These are phyloP conservation scores for Lepas anatifera DNA, from an alignment of 2,888 invertebrate species.

Conservation along the genomic window DNA sequence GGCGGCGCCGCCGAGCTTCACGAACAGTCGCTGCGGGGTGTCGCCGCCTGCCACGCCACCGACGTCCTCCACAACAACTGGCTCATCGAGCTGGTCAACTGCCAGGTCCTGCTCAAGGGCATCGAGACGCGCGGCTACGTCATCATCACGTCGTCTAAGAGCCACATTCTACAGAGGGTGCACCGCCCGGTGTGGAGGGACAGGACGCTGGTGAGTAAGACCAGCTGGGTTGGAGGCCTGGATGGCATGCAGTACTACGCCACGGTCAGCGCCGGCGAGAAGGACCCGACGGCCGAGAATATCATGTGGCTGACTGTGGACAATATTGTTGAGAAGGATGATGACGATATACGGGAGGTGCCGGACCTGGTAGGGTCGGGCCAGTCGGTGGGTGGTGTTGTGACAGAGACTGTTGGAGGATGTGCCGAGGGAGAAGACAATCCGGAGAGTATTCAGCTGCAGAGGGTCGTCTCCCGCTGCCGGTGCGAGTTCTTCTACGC, in stretches of 20 bases:
- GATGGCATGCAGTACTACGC: slow-evolving; percentile 96
- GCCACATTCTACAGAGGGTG: slow-evolving; percentile 78
- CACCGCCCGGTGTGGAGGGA: slow-evolving; percentile 83
- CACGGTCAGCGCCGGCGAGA: slow-evolving; percentile 70
- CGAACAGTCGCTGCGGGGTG: slow-evolving; percentile 66
- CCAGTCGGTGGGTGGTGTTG: slow-evolving; percentile 92
- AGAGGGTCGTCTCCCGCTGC: slow-evolving; percentile 93
- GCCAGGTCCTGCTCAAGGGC: slow-evolving; percentile 78
- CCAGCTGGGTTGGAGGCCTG: slow-evolving; percentile 76
- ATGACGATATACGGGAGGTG: slow-evolving; percentile 66
- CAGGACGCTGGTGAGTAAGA: slow-evolving; percentile 75
- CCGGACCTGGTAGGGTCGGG: slow-evolving; percentile 70
- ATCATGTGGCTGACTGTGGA: slow-evolving; percentile 94
- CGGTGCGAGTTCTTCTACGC: slow-evolving; percentile 98
- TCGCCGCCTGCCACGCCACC: slow-evolving; percentile 75
- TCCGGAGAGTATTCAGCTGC: slow-evolving; percentile 48
- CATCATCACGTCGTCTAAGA: slow-evolving; percentile 89
- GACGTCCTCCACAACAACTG: slow-evolving; percentile 89
- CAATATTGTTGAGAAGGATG: slow-evolving; percentile 62
- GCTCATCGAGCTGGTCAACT: slow-evolving; percentile 85
- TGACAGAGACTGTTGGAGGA: slow-evolving; percentile 78
- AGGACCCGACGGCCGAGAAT: slow-evolving; percentile 55
- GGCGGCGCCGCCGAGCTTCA: slow-evolving; percentile 44
- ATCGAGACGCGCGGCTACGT: slow-evolving; percentile 96
- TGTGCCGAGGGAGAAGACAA: not conserved